Conservation (phyloP, 2,113 vertebrate species). For the human (Homo sapiens) region DNA sequence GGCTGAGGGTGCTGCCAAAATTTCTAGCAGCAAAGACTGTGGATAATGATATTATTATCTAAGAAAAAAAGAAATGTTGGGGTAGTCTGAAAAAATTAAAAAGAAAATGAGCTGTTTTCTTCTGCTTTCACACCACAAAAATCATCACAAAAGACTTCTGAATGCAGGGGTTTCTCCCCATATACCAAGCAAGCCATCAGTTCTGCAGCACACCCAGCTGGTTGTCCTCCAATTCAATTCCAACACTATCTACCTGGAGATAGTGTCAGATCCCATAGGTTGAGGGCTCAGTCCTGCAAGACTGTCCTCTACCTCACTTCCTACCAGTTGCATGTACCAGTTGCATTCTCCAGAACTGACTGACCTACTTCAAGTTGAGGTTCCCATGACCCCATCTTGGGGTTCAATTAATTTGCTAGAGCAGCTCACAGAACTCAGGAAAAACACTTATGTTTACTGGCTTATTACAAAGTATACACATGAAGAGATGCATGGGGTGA, state of each 20-base stretch:
- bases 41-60: not conserved
- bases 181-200: not conserved
- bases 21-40: not conserved
- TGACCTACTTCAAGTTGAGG: not conserved
- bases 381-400: not conserved
- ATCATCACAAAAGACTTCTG: not conserved
- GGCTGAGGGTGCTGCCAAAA: not conserved
- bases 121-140: not conserved
- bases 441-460: not conserved
- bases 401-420: not conserved
- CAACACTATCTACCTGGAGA: not conserved
- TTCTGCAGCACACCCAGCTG: not conserved
- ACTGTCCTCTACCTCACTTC: not conserved
- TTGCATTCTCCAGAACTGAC: not conserved
- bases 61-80: not conserved
- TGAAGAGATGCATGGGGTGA: not conserved
- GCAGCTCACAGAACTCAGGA: not conserved
- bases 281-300: not conserved
- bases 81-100: not conserved
- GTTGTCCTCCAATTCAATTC: not conserved
- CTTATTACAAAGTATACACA: not conserved
- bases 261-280: not conserved
- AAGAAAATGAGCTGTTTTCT: not conserved
- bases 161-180: not conserved
- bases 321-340: not conserved